These are phyloP conservation scores for Acanthosepion lycidas DNA, from an alignment of 2,888 invertebrate genomes.

Conservation along the genomic window DNA sequence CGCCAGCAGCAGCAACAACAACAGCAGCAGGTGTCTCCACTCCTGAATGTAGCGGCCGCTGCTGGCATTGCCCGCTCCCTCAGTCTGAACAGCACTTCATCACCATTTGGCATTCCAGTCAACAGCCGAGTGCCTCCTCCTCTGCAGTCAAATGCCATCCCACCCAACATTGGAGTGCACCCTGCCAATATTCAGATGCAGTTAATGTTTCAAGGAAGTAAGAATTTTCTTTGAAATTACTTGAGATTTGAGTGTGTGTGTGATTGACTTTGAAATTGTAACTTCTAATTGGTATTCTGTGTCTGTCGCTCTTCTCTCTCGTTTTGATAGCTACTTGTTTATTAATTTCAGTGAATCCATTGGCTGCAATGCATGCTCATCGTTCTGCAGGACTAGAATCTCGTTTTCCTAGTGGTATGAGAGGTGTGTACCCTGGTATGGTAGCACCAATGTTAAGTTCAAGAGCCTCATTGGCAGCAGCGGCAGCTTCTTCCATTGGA, in stretches of 20 bases:
- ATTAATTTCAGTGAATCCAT: background rate
- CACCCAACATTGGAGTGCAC: conserved; percentile 51
- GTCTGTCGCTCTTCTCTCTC: too few relatives aligned
- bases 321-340: background rate
- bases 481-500: conserved; percentile 48
- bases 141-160: conserved; percentile 56
- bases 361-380: conserved; percentile 56
- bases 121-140: conserved; percentile 64
- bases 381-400: conserved; percentile 61
- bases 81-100: conserved; percentile 54
- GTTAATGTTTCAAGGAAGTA: conserved; percentile 60
- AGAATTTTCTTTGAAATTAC: background rate
- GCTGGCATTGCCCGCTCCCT: conserved; percentile 50
- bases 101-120: conserved; percentile 63
- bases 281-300: too few relatives aligned
- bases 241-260: too few relatives aligned
- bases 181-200: conserved; percentile 62
- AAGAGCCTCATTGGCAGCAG: conserved; percentile 51
- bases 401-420: conserved; percentile 58
- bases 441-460: conserved; percentile 56
- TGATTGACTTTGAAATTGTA: too few relatives aligned
- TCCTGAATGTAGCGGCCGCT: conserved; percentile 24
- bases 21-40: conserved; percentile 48
- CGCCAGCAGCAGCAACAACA: conserved; percentile 52
- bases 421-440: conserved; percentile 56